Evolutionary conservation across 2,113 vertebrate species (phyloP).

Genomic region (Heloderma charlesbogerti): DNA sequence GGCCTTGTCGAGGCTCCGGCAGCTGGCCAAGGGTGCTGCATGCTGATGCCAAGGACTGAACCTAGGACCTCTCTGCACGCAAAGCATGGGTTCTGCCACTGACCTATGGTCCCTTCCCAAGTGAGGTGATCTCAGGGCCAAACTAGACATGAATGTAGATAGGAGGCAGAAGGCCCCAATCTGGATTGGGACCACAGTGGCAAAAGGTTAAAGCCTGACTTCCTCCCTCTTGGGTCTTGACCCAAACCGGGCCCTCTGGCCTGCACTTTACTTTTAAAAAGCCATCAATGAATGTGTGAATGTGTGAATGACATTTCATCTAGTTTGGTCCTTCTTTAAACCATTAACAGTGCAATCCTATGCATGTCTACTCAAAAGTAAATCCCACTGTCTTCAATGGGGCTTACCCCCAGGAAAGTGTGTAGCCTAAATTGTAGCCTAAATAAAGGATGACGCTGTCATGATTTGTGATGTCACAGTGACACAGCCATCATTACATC

Average conservation of each 20-base stretch:
- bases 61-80: too few species aligned
- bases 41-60: too few species aligned
- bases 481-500: not conserved
- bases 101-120: not conserved
- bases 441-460: not conserved
- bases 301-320: not conserved
- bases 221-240: too few species aligned
- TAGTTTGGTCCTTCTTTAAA: too few species aligned
- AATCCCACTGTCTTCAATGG: too few species aligned
- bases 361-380: too few species aligned
- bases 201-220: not conserved
- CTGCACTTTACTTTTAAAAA: not conserved
- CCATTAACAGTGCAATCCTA: too few species aligned
- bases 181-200: not conserved
- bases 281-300: not conserved
- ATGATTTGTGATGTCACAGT: not conserved
- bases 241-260: not conserved
- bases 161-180: not conserved
- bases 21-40: too few species aligned
- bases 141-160: not conserved
- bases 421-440: too few species aligned
- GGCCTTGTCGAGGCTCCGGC: too few species aligned
- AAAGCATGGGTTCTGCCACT: too few species aligned
- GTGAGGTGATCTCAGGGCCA: not conserved
- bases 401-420: too few species aligned